phyloP scores from a whole-genome alignment of 1,140 invertebrate species.

The Heliconius melpomene region DNA sequence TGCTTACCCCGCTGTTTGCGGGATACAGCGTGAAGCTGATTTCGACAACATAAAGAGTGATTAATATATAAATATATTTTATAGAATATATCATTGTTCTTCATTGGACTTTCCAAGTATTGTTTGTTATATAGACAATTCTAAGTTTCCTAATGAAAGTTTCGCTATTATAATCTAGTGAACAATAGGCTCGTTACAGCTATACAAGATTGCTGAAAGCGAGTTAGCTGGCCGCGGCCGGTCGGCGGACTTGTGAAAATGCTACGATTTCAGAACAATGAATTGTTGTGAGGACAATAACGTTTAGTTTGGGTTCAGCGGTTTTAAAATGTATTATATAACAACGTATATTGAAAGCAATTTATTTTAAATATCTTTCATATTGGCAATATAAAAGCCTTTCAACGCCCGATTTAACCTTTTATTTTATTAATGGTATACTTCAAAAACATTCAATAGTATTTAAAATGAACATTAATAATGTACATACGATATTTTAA shows the following conservation, averaged over 20 bases:
- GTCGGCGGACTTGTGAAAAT: slow-evolving; percentile 14
- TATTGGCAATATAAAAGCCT: neutral
- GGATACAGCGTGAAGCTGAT: too few species aligned
- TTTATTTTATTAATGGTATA: neutral
- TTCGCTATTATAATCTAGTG: slow-evolving; percentile 16
- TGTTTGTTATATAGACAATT: slow-evolving; percentile 10
- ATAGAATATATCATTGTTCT: neutral
- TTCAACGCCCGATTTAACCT: neutral
- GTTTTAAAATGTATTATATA: neutral
- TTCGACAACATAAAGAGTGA: too few species aligned
- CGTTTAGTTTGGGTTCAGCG: neutral
- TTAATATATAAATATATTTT: too few species aligned
- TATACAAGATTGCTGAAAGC: slow-evolving; percentile 9
- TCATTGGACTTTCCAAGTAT: neutral
- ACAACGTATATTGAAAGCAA: neutral
- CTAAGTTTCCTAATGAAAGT: slow-evolving; percentile 19
- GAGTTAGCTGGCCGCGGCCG: slow-evolving; percentile 11
- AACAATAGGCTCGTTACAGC: slow-evolving; percentile 16
- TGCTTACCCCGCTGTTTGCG: too few species aligned
- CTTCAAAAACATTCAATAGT: neutral
- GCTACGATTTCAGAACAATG: slow-evolving; percentile 23
- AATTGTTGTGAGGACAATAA: slow-evolving; percentile 21
- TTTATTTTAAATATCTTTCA: neutral
- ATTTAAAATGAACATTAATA: too few species aligned
- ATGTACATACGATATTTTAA: too few species aligned